phyloP scores from a whole-genome alignment of 2,888 invertebrate genomes.

The Dasysyrphus albostriatus region DNA sequence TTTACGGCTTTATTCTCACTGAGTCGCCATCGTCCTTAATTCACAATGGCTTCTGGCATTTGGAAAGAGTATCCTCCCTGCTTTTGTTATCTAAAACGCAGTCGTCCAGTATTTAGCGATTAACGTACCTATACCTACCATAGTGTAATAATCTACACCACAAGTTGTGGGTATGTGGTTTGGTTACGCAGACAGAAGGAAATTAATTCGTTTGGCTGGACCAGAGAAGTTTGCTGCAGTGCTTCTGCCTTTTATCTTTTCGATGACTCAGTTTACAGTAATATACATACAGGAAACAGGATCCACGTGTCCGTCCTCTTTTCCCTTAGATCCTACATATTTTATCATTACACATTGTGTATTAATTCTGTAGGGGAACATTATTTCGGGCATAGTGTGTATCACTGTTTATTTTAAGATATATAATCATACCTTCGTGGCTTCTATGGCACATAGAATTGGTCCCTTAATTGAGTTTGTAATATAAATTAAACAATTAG shows the following conservation, averaged over 20 bases:
- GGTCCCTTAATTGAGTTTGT: slow-evolving; percentile 16
- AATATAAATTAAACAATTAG: slow-evolving; percentile 34
- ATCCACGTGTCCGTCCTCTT: slow-evolving; percentile 22
- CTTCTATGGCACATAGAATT: neutral
- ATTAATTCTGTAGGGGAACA: slow-evolving; percentile 6
- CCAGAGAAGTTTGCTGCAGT: slow-evolving; percentile 7
- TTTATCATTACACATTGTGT: slow-evolving; percentile 17
- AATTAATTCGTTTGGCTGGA: slow-evolving; percentile 39
- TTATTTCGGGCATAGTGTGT: neutral
- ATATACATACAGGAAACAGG: neutral
- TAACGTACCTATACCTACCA: too few relatives aligned
- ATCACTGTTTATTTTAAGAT: slow-evolving; percentile 6
- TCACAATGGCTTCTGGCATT: slow-evolving; percentile 1
- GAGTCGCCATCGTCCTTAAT: slow-evolving; percentile 22
- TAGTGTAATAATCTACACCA: slow-evolving; percentile 4
- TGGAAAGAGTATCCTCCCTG: slow-evolving; percentile 3
- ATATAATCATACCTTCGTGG: neutral
- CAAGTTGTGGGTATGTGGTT: slow-evolving; percentile 20
- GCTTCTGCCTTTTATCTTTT: slow-evolving; percentile 8
- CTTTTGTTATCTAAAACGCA: slow-evolving; percentile 32
- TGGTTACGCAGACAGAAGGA: slow-evolving; percentile 10
- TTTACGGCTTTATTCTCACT: slow-evolving; percentile 21
- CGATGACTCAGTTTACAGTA: too few relatives aligned
- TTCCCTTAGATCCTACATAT: slow-evolving; percentile 10
- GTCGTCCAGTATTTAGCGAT: slow-evolving; percentile 1